Evolutionary conservation across 2,113 vertebrate genomes (phyloP), one percentile per base, ranked within the genome.

Genomic region (Sceloporus tristichus): DNA sequence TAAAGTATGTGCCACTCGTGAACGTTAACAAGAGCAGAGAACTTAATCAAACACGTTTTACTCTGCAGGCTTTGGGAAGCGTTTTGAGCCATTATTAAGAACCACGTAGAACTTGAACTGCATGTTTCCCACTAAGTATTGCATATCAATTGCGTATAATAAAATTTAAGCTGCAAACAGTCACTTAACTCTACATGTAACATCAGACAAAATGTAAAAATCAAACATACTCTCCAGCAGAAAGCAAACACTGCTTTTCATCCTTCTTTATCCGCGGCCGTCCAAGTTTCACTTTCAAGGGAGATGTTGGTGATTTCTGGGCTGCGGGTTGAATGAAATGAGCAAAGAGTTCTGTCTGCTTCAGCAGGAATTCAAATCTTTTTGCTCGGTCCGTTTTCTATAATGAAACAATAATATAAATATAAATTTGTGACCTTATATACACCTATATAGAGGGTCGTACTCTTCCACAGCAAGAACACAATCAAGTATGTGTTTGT

Each of bases 341-440:
- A 84, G 98, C 97, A 94, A 98, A 98, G 48, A 98, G 97, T 90
- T 98, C 98, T 11, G 98, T 98, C 95, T 98, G 98, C 95, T 98
- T 98, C 93, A 98, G 92, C 73, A 98, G 97, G 93, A 98, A 98
- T 90, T 98, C 98, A 96, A 98, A 98, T 85, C 98, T 96, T 93
- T 98, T 98, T 1, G 98, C 97, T 89, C 97, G 94, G 89, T 98
- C 98, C 29, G 97, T 93, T 97, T 98, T 98, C 98, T 98, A 91
- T 83, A 86, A 0, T 78, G 77, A 92, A 78, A 79, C 2, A 18
- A 9, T n/a, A 42, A 38, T 38, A 54, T 16, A 59, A 25, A 56
- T 38, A 54, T 16, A 59, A 25, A 56, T 21, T 2, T 21, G 3
- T 78, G 21, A 53, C 13, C 13, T 34, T 18, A 23, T 38, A n/a